Base-by-base conservation (phyloP, 2,888 invertebrate species). In the Bellardia pandia region DNA sequence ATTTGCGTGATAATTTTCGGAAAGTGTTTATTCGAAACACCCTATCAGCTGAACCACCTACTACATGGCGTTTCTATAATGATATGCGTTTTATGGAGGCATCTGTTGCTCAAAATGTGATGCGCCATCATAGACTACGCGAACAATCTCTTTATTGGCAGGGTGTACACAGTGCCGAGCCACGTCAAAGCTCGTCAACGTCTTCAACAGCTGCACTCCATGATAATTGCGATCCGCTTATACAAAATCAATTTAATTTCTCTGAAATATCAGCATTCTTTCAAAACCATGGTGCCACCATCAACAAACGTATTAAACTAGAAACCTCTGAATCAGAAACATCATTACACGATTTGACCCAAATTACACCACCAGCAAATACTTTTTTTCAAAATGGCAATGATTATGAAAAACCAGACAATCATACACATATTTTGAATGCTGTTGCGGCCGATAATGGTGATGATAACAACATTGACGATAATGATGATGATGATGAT, bases 71-170 rank as follows among this genome's bases (percentile, higher is more conserved):
- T 16, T 91, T 91, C 80, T 91, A 91, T 82, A 91, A 91, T 68
- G 91, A 91, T 16, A 91, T 91, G 91, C 89, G 92, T 1, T 91
- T 91, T 69, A 91, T 91, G 91, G 91, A 91, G 88, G 88, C 90
- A 14, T 90, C 92, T 2, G 92, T 91, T 1, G 91, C 91, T 40
- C 91, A 92, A 86, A 91, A 91, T 77, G 91, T 91, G 1, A 86
- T 92, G 88, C 87, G 91, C 6, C 91, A 92, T 84, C 89, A 91
- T 33, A 90, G 91, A 3, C 51, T 85, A 7, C 60, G 85, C 30
- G 82, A 75, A 5, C 82, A 82, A 53, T 79, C 75, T 33, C 45
- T 71, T 14, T 76, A 84, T 51, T 86, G 86, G 86, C 80, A 75
- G 30, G 72, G 72, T 88, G 56, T 82, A 86, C 9, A 81, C 84